Evolutionary conservation across 2,888 invertebrate species (phyloP).

Genomic region (Stratiomys singularior): DNA sequence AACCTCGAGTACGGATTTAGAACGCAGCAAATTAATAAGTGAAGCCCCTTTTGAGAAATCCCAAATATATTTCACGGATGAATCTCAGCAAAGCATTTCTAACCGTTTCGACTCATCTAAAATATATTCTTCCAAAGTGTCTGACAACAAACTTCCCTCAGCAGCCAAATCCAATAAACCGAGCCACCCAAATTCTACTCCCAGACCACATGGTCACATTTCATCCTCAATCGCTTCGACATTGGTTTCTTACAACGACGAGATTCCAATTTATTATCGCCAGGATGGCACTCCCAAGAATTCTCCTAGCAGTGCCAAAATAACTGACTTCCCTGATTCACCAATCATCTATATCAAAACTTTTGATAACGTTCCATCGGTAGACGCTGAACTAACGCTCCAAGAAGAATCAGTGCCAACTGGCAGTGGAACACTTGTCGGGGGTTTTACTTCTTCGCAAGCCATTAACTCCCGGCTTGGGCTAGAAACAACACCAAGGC

Average conservation of each 20-base stretch:
- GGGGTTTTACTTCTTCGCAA: conserved; percentile 27
- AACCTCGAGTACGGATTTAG: too few relatives aligned
- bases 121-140: not conserved
- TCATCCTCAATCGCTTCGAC: conserved; percentile 25
- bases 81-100: not conserved
- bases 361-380: not conserved
- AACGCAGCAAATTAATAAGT: too few relatives aligned
- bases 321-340: not conserved
- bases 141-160: not conserved
- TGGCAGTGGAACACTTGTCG: conserved; percentile 5
- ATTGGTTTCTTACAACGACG: not conserved
- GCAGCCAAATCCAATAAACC: not conserved
- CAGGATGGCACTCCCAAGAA: not conserved
- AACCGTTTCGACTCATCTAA: not conserved
- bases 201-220: not conserved
- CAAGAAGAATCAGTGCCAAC: not conserved
- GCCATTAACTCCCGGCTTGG: not conserved
- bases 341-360: conserved; percentile 12
- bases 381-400: not conserved
- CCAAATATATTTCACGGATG: not conserved
- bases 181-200: not conserved
- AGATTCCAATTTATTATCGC: conserved; percentile 26
- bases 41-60: not conserved
- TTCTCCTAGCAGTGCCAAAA: too few relatives aligned
- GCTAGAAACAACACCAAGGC: not conserved